Base-by-base conservation (phyloP, 2,888 invertebrate genomes). In the Eristalinus sepulchralis region DNA sequence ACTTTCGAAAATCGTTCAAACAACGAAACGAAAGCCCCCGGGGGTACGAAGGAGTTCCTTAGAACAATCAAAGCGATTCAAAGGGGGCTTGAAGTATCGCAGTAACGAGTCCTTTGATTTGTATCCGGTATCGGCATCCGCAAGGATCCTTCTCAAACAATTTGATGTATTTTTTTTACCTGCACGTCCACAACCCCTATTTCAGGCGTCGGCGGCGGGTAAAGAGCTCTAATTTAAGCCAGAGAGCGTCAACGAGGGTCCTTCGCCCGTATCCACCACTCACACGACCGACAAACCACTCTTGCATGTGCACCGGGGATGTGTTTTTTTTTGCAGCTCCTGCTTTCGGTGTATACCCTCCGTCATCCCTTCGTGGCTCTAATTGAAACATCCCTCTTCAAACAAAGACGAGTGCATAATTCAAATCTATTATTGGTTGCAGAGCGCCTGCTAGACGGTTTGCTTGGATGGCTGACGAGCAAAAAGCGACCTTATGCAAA, bases 71-170 rank as follows among this genome's bases (percentile, higher is more conserved):
- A 82, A 73, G 64, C 20, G 53, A 64, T 36, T 80, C 68, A 68
- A 80, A 84, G 34, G 75, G 57, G 73, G 66, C 60, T 76, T 85
- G 2, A 77, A 85, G 77, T 78, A 82, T 73, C 73, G 77, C 64
- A 60, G 68, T 85, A 85, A 85, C 85, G 77, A 82, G 85, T 73
- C 64, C 77, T 85, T 82, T 85, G 85, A 85, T 85, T 85, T 82
- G 36, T 82, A 85, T 85, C 81, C 82, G 85, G 81, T 82, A 85
- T 81, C 77, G 82, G 82, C 77, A 82, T 78, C 36, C 59, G 57
- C 63, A 76, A 73, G 77, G 77, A 82, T 85, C 82, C 82, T 77
- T 73, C 64, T 53, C 70, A 82, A 83, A 83, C 47, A 77, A 47
- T 47, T 17, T 47, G 47, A 47, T 47, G 47, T 6, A 8, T 1